Conservation (phyloP, 1,140 invertebrate genomes). For the Argopecten irradians region DNA sequence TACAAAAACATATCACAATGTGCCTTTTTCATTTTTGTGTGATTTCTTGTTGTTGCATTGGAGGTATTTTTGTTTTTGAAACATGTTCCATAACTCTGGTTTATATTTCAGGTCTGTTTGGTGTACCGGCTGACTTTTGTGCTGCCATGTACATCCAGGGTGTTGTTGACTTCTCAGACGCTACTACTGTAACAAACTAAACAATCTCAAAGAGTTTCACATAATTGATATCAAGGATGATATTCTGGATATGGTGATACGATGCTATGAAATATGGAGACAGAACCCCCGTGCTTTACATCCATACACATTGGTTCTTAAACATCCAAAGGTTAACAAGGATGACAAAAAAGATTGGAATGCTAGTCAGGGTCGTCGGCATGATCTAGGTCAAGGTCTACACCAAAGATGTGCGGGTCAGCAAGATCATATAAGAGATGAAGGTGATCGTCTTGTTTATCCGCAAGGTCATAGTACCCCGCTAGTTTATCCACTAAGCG, state of each 20-base stretch:
- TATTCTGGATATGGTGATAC: slow-evolving; percentile 42
- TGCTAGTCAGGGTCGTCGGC: neutral
- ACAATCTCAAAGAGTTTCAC: slow-evolving; percentile 51
- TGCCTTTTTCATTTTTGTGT: too few relatives aligned
- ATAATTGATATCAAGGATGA: slow-evolving; percentile 54
- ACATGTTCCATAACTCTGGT: too few relatives aligned
- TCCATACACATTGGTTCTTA: neutral
- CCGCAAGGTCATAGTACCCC: too few relatives aligned
- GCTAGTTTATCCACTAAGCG: too few relatives aligned
- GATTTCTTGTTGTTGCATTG: too few relatives aligned
- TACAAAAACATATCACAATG: too few relatives aligned
- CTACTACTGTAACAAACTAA: slow-evolving; percentile 39
- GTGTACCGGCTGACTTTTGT: slow-evolving; percentile 38
- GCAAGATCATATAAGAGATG: neutral
- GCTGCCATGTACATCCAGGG: slow-evolving; percentile 47
- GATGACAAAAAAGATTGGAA: neutral
- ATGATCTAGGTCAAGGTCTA: neutral
- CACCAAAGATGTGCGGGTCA: neutral
- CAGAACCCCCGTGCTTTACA: neutral
- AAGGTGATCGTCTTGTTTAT: neutral
- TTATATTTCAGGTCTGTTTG: slow-evolving; percentile 47
- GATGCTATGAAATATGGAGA: slow-evolving; percentile 30
- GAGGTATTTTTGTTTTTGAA: too few relatives aligned
- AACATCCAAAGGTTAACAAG: slow-evolving; percentile 4
- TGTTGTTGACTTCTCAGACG: slow-evolving; percentile 18